phyloP scores from a whole-genome alignment of 2,113 vertebrate species.

The Dasypus novemcinctus region DNA sequence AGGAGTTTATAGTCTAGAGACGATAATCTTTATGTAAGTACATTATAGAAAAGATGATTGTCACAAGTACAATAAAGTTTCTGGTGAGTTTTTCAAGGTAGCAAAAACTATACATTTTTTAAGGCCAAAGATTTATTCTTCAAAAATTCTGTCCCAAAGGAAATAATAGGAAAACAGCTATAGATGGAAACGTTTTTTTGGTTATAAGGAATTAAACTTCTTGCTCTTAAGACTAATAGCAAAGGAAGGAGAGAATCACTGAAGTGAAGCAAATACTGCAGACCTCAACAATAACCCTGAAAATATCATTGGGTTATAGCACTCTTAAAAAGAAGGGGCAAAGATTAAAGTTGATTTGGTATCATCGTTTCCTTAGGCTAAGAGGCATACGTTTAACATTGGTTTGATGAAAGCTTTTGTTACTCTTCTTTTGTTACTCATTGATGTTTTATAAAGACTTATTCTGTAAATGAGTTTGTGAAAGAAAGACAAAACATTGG shows the following conservation, averaged over 20 bases:
- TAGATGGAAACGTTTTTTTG: not conserved
- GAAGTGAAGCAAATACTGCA: not conserved
- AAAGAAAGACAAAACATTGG: not conserved
- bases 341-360: not conserved
- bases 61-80: not conserved
- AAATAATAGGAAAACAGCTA: not conserved
- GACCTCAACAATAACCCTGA: not conserved
- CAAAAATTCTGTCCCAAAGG: not conserved
- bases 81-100: not conserved
- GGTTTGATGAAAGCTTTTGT: not conserved
- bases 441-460: not conserved
- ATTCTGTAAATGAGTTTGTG: not conserved
- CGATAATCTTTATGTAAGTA: slow-evolving; percentile 9
- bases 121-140: not conserved
- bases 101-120: not conserved
- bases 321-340: not conserved
- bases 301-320: not conserved
- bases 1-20: slow-evolving; percentile 48
- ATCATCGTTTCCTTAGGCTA: not conserved
- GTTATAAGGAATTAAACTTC: not conserved
- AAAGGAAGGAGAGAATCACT: not conserved
- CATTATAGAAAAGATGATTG: not conserved
- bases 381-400: not conserved
- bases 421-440: not conserved
- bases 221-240: not conserved